These are phyloP conservation scores for Oenanthe melanoleuca DNA, from an alignment of 2,113 vertebrate species.

Conservation along the genomic window DNA sequence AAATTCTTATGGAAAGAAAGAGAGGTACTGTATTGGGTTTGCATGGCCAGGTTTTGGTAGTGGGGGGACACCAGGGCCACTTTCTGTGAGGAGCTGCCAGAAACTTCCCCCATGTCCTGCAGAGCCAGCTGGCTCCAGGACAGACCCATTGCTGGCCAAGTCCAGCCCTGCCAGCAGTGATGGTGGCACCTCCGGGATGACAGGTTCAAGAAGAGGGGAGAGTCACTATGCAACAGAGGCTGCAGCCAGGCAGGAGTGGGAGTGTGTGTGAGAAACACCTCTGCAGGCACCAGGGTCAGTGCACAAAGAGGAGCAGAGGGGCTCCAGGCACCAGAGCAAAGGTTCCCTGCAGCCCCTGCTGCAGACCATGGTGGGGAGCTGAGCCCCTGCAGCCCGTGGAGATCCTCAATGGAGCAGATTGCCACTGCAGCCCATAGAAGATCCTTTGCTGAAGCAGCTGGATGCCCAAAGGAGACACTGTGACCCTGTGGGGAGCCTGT, in stretches of 20 bases:
- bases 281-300: background rate
- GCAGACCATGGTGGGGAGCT: background rate
- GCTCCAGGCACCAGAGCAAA: background rate
- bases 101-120: background rate
- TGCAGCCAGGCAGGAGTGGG: background rate
- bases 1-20: background rate
- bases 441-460: fast-evolving
- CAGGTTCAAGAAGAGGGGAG: background rate
- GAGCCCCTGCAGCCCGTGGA: background rate
- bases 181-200: no score
- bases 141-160: fast-evolving
- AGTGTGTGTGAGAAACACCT: background rate
- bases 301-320: background rate
- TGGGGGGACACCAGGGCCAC: background rate
- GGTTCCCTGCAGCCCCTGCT: background rate
- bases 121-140: background rate
- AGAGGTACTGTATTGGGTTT: background rate
- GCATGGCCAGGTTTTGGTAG: background rate
- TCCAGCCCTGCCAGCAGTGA: background rate
- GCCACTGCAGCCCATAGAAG: no score
- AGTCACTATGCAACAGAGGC: no score
- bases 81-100: background rate
- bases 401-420: background rate
- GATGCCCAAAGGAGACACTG: background rate
- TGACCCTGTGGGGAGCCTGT: background rate